Percentiles rank a stretch among this genome's conserved stretches.
These are phyloP conservation scores for Priocnemis perturbator DNA, from an alignment of 2,888 invertebrate genomes.

Conservation along the genomic window DNA sequence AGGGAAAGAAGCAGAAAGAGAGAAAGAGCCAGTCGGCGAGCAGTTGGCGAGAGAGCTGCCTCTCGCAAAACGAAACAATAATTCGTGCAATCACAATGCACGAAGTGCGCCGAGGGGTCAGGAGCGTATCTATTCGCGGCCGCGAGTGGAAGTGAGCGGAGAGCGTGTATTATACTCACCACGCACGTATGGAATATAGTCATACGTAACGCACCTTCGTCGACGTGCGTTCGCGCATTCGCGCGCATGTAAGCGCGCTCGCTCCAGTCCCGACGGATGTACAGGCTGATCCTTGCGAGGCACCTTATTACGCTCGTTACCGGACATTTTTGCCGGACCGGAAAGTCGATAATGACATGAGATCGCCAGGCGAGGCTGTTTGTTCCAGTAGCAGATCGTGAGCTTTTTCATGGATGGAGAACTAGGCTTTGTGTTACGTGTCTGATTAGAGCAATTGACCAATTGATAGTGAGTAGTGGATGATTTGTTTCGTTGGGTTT, in stretches of 20 bases:
- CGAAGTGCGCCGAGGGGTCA: conserved; percentile 47
- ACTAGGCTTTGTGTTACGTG: too few species aligned
- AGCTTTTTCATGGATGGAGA: too few species aligned
- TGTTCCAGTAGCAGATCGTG: too few species aligned
- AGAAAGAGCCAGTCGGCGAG: conserved; percentile 34
- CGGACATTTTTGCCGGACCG: neutral
- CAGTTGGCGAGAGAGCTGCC: conserved; percentile 44
- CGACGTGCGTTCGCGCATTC: conserved; percentile 6
- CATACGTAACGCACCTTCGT: too few species aligned
- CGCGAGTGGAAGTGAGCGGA: neutral
- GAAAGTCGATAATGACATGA: too few species aligned
- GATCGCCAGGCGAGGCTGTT: too few species aligned
- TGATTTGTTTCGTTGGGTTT: too few species aligned
- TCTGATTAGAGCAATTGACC: too few species aligned
- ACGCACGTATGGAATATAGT: too few species aligned
- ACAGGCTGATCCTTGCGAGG: neutral
- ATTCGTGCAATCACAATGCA: conserved; percentile 71
- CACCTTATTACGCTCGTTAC: neutral
- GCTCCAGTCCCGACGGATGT: neutral
- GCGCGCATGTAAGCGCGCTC: neutral
- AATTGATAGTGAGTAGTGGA: too few species aligned
- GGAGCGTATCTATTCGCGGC: conserved; percentile 56
- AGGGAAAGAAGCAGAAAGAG: conserved; percentile 19
- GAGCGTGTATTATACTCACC: neutral
- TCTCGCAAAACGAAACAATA: conserved; percentile 69